Evolutionary conservation across 2,113 vertebrate species (phyloP).

Genomic region (Calyptommatus sinebrachiatus): DNA sequence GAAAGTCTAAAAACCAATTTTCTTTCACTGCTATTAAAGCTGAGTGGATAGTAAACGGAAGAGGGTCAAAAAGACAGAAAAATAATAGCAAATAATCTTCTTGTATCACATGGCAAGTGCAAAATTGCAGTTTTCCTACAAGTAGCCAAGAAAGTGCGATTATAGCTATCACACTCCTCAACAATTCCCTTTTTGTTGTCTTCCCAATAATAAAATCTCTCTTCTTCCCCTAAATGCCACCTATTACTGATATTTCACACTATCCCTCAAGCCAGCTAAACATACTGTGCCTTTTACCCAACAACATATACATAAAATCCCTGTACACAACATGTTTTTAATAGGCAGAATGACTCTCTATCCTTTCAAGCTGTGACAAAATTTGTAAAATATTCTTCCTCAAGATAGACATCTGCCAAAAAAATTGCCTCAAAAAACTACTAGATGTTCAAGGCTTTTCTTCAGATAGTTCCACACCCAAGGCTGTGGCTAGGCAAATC

Average conservation of each 20-base stretch:
- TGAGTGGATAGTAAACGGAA: neutral
- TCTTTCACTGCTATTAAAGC: neutral
- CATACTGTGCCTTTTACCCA: neutral
- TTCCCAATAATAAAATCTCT: neutral
- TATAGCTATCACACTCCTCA: neutral
- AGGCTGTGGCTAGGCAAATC: neutral
- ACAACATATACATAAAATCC: too few species aligned
- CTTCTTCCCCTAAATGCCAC: neutral
- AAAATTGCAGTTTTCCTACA: neutral
- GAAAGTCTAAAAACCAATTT: neutral
- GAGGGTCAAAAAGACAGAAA: neutral
- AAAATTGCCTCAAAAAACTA: constrained; percentile 3
- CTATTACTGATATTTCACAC: neutral
- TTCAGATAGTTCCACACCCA: neutral
- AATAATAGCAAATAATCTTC: neutral
- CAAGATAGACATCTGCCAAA: neutral
- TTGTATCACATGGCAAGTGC: neutral
- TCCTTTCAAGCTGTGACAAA: neutral
- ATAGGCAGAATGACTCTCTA: neutral
- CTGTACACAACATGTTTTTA: neutral
- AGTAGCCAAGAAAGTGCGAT: too few species aligned
- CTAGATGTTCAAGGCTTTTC: neutral
- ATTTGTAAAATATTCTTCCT: neutral
- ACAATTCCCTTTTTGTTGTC: neutral
- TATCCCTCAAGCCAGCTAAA: neutral